Conservation (phyloP, 2,113 vertebrate genomes). For the Lepisosteus osseus region DNA sequence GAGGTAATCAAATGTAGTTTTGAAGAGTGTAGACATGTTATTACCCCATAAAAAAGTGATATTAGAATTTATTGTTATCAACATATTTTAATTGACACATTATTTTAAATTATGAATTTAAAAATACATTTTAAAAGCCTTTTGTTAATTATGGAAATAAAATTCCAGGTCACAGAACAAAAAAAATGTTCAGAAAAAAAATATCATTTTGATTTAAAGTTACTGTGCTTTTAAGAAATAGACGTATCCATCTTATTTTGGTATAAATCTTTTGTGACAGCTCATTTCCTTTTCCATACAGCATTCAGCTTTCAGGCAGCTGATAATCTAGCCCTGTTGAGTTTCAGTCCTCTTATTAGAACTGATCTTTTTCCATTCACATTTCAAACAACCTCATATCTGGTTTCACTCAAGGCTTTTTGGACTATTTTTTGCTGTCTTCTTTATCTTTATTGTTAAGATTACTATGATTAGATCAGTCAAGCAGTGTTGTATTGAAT, state of each 20-base stretch:
- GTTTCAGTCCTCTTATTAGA: not conserved
- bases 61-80: no score
- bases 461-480: no score
- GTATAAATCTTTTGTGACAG: constrained; percentile 13
- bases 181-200: not conserved
- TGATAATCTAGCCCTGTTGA: not conserved
- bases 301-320: constrained; percentile 1
- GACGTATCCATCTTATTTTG: constrained; percentile 1
- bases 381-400: not conserved
- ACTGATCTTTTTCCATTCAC: not conserved
- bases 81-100: no score
- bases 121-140: not conserved
- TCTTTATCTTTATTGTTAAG: no score
- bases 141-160: constrained; percentile 2
- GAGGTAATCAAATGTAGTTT: no score
- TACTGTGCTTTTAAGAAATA: constrained; percentile 8
- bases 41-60: no score
- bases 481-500: no score
- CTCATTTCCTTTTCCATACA: not conserved
- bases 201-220: constrained; percentile 8
- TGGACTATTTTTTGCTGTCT: not conserved
- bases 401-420: not conserved
- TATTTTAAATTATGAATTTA: not conserved
- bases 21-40: no score
- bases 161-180: not conserved